Percentiles rank a stretch among this genome's conserved stretches.
phyloP scores from a whole-genome alignment of 2,888 invertebrate species.

The Anodontia alba region DNA sequence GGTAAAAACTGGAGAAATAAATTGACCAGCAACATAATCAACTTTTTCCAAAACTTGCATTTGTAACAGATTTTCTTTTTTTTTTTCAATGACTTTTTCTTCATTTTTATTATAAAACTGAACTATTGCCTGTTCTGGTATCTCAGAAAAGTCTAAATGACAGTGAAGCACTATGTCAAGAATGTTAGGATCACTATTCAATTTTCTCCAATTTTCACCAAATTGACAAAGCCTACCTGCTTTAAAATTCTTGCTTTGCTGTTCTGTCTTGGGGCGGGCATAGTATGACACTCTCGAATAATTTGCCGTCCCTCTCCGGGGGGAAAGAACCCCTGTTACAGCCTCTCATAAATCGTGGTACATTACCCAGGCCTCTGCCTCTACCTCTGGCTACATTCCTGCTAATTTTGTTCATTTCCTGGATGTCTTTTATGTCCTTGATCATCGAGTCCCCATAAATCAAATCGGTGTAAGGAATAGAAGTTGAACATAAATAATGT shows the following conservation, averaged over 20 bases:
- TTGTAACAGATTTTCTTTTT: slow-evolving; percentile 32
- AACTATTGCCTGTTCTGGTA: background rate
- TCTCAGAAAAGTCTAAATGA: background rate
- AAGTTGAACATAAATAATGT: slow-evolving; percentile 1
- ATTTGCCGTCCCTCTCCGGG: background rate
- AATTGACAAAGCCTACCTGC: slow-evolving; percentile 31
- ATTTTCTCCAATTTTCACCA: slow-evolving; percentile 40
- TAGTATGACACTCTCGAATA: background rate
- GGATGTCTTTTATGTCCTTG: slow-evolving; percentile 9
- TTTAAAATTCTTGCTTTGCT: background rate
- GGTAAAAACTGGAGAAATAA: no score
- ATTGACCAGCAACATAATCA: background rate
- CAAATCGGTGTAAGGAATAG: background rate
- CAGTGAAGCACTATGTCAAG: background rate
- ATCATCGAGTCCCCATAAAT: slow-evolving; percentile 1
- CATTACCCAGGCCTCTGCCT: background rate
- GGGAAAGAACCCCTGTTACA: background rate
- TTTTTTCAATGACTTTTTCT: slow-evolving; percentile 28
- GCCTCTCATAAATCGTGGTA: background rate
- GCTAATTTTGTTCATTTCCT: slow-evolving; percentile 8
- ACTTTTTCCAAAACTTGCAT: slow-evolving; percentile 27
- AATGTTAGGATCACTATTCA: slow-evolving; percentile 10
- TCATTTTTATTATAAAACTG: slow-evolving; percentile 14
- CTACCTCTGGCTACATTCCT: background rate
- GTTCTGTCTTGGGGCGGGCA: background rate